phyloP scores from a whole-genome alignment of 2,888 invertebrate genomes.

The Sipha maydis region DNA sequence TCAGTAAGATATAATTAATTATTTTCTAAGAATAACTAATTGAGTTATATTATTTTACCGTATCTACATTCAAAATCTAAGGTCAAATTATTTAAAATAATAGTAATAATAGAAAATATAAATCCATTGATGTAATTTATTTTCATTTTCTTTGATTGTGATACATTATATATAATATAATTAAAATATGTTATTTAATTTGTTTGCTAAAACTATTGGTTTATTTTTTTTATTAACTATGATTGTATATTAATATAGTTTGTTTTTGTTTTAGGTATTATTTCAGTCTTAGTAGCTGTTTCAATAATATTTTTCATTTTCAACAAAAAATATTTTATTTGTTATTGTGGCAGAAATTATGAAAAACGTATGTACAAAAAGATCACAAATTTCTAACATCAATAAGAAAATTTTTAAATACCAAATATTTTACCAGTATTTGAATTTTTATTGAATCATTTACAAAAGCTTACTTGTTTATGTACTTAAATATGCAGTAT shows the following conservation, averaged over 20 bases:
- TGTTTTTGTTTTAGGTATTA: slow-evolving; percentile 21
- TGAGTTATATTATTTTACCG: too few relatives aligned
- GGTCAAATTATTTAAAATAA: too few relatives aligned
- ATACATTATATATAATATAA: too few relatives aligned
- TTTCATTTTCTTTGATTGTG: too few relatives aligned
- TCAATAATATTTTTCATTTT: background rate
- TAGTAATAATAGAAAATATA: too few relatives aligned
- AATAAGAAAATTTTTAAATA: background rate
- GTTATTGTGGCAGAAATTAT: slow-evolving; percentile 54
- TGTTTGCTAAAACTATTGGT: too few relatives aligned
- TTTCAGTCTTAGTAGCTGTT: slow-evolving; percentile 6
- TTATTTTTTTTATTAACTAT: too few relatives aligned
- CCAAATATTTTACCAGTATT: background rate
- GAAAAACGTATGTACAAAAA: slow-evolving; percentile 55
- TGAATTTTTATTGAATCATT: background rate
- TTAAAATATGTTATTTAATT: too few relatives aligned
- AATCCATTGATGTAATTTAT: too few relatives aligned
- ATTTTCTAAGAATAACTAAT: too few relatives aligned
- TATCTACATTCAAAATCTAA: too few relatives aligned
- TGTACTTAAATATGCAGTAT: background rate
- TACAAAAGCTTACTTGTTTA: background rate
- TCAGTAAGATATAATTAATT: background rate
- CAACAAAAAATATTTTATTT: slow-evolving; percentile 38
- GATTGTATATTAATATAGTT: too few relatives aligned
- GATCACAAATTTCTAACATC: background rate